Percentiles rank a stretch among this genome's conserved stretches.
phyloP scores from a whole-genome alignment of 2,797 vertebrate species.

The Brachyalestes nurse region DNA sequence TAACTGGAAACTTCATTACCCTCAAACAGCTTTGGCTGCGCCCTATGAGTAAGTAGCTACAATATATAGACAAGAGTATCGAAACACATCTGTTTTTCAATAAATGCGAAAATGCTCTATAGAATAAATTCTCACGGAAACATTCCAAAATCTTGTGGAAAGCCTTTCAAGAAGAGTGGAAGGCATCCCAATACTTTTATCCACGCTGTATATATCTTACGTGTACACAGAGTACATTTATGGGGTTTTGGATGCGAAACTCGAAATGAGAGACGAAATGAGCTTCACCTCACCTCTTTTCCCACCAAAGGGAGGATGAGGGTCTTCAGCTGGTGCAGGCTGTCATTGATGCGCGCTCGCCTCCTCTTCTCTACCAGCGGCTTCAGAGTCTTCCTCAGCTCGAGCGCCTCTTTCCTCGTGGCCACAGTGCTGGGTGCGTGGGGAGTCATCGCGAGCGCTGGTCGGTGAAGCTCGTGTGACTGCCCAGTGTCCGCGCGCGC shows the following conservation, averaged over 20 bases:
- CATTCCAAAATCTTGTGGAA: too few species aligned
- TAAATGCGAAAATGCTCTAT: too few species aligned
- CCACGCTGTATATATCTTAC: too few species aligned
- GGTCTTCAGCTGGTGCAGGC: constrained; percentile 82
- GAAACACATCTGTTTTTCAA: too few species aligned
- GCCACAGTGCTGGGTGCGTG: constrained; percentile 70
- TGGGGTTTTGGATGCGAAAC: too few species aligned
- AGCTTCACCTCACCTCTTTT: constrained; percentile 79
- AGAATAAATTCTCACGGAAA: too few species aligned
- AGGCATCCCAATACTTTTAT: too few species aligned
- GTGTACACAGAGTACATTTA: too few species aligned
- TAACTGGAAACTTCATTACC: not conserved
- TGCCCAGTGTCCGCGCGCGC: constrained; percentile 16
- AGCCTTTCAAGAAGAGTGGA: too few species aligned
- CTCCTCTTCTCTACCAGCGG: constrained; percentile 85
- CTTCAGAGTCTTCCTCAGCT: constrained; percentile 86
- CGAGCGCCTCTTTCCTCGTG: constrained; percentile 77
- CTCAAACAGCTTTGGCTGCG: not conserved
- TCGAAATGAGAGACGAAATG: not conserved
- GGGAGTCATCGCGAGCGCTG: constrained; percentile 8
- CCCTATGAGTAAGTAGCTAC: too few species aligned
- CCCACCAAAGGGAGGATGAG: constrained; percentile 86
- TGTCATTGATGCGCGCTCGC: constrained; percentile 88
- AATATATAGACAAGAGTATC: too few species aligned
- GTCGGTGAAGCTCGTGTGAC: constrained; percentile 22